Percentiles rank a stretch among this genome's conserved stretches.
These are phyloP conservation scores for Drosophila gunungcola DNA, from an alignment of 1,140 invertebrate genomes.

Conservation along the genomic window DNA sequence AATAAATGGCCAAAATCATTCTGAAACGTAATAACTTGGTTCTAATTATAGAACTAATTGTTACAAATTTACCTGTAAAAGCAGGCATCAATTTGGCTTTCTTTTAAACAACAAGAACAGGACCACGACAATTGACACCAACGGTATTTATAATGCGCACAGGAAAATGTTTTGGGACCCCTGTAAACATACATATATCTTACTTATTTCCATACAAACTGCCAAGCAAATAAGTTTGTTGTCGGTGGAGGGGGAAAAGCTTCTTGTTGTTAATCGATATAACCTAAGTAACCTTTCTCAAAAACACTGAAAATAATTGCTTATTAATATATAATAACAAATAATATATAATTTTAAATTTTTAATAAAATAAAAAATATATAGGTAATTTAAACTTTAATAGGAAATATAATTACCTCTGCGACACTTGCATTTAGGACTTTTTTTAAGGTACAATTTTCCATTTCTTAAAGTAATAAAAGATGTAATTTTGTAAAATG, in stretches of 20 bases:
- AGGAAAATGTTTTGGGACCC: slow-evolving; percentile 9
- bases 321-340: too few species aligned
- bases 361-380: too few species aligned
- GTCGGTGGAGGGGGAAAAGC: neutral
- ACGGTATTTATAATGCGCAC: slow-evolving; percentile 21
- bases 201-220: slow-evolving; percentile 13
- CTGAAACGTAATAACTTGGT: slow-evolving; percentile 32
- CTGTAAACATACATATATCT: slow-evolving; percentile 17
- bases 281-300: slow-evolving; percentile 8
- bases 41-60: slow-evolving; percentile 45
- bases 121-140: slow-evolving; percentile 27
- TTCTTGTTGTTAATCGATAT: slow-evolving; percentile 18
- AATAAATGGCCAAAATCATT: slow-evolving; percentile 32
- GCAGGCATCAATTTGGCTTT: slow-evolving; percentile 37
- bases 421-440: too few species aligned
- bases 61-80: slow-evolving; percentile 36
- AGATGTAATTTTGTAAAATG: too few species aligned
- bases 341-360: too few species aligned
- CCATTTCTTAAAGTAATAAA: too few species aligned
- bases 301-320: neutral
- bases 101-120: slow-evolving; percentile 1
- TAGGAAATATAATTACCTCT: too few species aligned
- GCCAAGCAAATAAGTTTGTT: slow-evolving; percentile 12
- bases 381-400: too few species aligned
- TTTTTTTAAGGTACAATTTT: too few species aligned